A percentile compares a stretch with the other conserved stretches of the same genome.
Conservation (phyloP, 2,888 invertebrate genomes). For the Eristalis intricaria region DNA sequence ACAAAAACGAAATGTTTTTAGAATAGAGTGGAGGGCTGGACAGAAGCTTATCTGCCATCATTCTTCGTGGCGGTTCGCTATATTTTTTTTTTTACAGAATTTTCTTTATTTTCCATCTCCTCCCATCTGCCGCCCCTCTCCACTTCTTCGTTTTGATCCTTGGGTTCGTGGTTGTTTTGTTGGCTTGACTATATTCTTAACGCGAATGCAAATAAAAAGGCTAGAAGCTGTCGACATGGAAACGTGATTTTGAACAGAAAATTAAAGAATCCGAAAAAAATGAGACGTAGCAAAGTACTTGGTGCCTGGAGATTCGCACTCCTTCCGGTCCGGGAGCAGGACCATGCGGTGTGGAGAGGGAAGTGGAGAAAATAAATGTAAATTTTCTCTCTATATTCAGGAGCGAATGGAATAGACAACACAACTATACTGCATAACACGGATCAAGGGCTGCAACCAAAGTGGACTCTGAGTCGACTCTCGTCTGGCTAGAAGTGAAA, state of each 20-base stretch:
- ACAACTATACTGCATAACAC: constrained; percentile 19
- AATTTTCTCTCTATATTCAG: constrained; percentile 65
- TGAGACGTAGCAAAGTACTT: constrained; percentile 46
- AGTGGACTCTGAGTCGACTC: constrained; percentile 55
- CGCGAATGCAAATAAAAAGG: constrained; percentile 61
- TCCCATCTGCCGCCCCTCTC: constrained; percentile 1
- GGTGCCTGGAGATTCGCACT: constrained; percentile 1
- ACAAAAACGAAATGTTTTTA: constrained; percentile 46
- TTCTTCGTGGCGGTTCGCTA: constrained; percentile 30
- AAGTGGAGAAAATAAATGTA: constrained; percentile 35
- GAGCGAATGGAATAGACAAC: constrained; percentile 46
- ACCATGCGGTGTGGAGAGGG: background rate
- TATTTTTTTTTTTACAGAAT: constrained; percentile 54
- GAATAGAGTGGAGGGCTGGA: constrained; percentile 29
- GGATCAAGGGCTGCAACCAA: constrained; percentile 44
- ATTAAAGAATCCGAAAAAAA: constrained; percentile 68
- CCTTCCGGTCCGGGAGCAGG: background rate
- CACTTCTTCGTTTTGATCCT: constrained; percentile 55
- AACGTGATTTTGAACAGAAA: constrained; percentile 72
- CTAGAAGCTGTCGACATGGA: constrained; percentile 71
- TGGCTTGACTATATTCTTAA: constrained; percentile 51
- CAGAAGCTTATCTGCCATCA: constrained; percentile 56
- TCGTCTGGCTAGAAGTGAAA: constrained; percentile 52
- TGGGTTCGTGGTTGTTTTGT: constrained; percentile 55
- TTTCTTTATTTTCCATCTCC: constrained; percentile 7